Base-by-base conservation (phyloP, 2,888 invertebrate genomes). In the Phasia obesa region DNA sequence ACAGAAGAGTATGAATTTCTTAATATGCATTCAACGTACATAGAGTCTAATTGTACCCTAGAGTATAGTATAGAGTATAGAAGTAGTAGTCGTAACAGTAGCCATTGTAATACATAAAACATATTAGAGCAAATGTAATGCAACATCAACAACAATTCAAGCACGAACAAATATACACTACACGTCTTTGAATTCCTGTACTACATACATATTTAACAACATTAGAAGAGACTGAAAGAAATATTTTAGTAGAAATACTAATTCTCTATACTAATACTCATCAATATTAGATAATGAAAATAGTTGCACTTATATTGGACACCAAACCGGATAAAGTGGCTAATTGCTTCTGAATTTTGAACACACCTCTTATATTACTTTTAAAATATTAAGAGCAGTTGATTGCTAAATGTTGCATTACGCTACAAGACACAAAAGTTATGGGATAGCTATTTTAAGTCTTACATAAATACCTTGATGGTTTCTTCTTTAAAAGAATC, bases 41-140 rank as follows among this genome's bases (percentile, higher is more conserved):
- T 15, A 15, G 19, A 70, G 69, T 70, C 62, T 70, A 77, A 77
- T 77, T 77, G 70, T 70, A 55, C 77, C 62, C 77, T 19, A 64
- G 77, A 62, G 77, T 77, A 77, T 59, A 35, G 35, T 35, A 35
- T 35, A 47, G n/a, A n/a, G n/a, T n/a, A n/a, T 13, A 44, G 44
- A 42, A 62, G 69, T 55, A 57, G 49, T 44, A 51, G 31, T 62
- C 19, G 35, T 35, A 42, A 23, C 47, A 70, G 51, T 67, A 55
- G 60, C 65, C 57, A 69, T 57, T 23, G 44, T 51, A 65, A 31
- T 27, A 38, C 6, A 11, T 21, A 44, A 2, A n/a, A 25, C 17
- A 21, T 71, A 47, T 38, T 35, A 62, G 55, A 76, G 35, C 38
- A 42, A 55, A 47, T 27, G 15, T 57, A 69, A 64, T 65, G 47